Evolutionary conservation across 2,888 invertebrate genomes (phyloP), one percentile per base, ranked within the genome.

Genomic region (Lomographa bimaculata): DNA sequence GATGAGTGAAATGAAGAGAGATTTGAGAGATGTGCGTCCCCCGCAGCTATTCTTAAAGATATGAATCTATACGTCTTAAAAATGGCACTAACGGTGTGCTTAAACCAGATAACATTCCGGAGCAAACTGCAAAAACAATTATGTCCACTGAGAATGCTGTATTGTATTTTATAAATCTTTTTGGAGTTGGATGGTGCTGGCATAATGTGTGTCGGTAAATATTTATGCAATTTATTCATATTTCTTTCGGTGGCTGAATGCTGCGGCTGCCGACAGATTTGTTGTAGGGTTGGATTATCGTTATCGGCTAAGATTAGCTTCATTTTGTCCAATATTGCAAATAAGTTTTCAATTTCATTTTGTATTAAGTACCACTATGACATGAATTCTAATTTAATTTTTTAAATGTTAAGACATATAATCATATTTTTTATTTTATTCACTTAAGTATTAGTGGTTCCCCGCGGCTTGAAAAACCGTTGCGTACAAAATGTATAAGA

Each of bases 151-250:
- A 69, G 77, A 80, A 77, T 78, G 76, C 77, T 82, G 80, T 82
- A 76, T 75, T 69, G 64, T 64, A 60, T 75, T 64, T 62, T 69
- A 63, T 64, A 58, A 50, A 32, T 62, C 68, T 63, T 71, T 74
- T 76, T 72, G 72, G 64, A 53, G 56, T 42, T 61, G 67, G n/a
- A n/a, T 39, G 61, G 63, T 68, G 57, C 66, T 65, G 67, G 73
- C 70, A 80, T 79, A 76, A 81, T 79, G 77, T 70, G 69, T 67
- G 71, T 66, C 64, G 75, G 79, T 83, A 80, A 81, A 87, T 86
- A 83, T 86, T 86, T 81, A 84, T 85, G 72, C 72, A 79, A 81
- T 83, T 83, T 81, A 85, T 84, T 83, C 81, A 82, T 84, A 80
- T 80, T 76, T 55, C 57, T 57, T 49, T 50, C 40, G 46, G 35